phyloP scores from a whole-genome alignment of 23 tunicate genomes.

The Aplidium turbinatum region DNA sequence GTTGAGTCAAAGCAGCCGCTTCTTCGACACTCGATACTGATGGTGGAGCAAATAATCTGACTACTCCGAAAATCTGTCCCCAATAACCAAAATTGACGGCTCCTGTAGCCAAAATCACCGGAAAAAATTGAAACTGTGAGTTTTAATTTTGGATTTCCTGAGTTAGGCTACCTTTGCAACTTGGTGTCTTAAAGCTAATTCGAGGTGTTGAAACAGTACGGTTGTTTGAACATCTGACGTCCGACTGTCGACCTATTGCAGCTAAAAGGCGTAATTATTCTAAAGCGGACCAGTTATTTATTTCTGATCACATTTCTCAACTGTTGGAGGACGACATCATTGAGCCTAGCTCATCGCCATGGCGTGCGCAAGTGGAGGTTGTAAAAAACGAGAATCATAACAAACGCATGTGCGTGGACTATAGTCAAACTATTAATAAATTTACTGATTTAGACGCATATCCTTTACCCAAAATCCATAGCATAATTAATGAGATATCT shows the following conservation, averaged over 20 bases:
- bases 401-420: conserved; percentile 26
- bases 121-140: too few relatives aligned
- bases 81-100: too few relatives aligned
- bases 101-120: too few relatives aligned
- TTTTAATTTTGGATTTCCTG: too few relatives aligned
- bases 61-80: too few relatives aligned
- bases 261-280: not conserved
- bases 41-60: too few relatives aligned
- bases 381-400: conserved; percentile 27
- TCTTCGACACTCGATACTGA: too few relatives aligned
- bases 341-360: conserved; percentile 13
- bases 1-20: too few relatives aligned
- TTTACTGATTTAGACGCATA: conserved; percentile 34
- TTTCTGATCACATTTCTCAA: not conserved
- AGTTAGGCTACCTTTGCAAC: too few relatives aligned
- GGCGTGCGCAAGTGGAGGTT: conserved; percentile 28
- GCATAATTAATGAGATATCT: conserved; percentile 16
- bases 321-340: conserved; percentile 24
- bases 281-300: not conserved
- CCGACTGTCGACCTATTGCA: conserved; percentile 4
- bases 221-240: too few relatives aligned
- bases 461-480: conserved; percentile 12
- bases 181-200: too few relatives aligned
- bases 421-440: conserved; percentile 25
- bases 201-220: too few relatives aligned